Percentiles rank a stretch among this genome's conserved stretches.
These are phyloP conservation scores for Sialia sialis DNA, from an alignment of 2,113 vertebrate species.

Conservation along the genomic window DNA sequence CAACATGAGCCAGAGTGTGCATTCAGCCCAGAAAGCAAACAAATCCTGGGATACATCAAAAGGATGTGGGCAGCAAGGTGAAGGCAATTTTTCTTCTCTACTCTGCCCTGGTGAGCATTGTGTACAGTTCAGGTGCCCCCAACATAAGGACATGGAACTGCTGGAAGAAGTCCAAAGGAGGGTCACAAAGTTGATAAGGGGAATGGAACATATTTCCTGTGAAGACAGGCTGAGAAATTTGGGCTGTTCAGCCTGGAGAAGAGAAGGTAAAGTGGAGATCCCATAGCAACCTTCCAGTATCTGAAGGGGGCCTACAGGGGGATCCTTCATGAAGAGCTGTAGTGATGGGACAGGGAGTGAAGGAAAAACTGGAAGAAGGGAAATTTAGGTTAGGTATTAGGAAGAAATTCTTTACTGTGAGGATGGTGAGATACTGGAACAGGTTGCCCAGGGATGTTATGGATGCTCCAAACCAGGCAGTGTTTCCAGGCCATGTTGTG, in stretches of 20 bases:
- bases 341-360: not conserved
- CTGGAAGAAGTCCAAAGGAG: not conserved
- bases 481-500: not conserved
- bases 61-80: not conserved
- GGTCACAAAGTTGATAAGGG: not conserved
- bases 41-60: not conserved
- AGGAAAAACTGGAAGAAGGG: not conserved
- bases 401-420: not conserved
- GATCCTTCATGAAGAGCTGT: not conserved
- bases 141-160: not conserved
- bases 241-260: not conserved
- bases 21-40: not conserved
- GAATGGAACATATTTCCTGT: not conserved
- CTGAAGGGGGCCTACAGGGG: not conserved
- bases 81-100: not conserved
- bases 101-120: not conserved
- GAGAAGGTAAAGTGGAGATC: not conserved
- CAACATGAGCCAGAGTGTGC: accelerated
- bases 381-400: not conserved
- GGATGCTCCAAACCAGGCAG: not conserved
- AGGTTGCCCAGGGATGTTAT: not conserved
- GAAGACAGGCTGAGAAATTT: not conserved
- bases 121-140: not conserved
- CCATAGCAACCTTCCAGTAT: not conserved
- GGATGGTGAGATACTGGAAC: not conserved